Conservation (phyloP, 2,797 vertebrate species). For the Diplodus sargus region DNA sequence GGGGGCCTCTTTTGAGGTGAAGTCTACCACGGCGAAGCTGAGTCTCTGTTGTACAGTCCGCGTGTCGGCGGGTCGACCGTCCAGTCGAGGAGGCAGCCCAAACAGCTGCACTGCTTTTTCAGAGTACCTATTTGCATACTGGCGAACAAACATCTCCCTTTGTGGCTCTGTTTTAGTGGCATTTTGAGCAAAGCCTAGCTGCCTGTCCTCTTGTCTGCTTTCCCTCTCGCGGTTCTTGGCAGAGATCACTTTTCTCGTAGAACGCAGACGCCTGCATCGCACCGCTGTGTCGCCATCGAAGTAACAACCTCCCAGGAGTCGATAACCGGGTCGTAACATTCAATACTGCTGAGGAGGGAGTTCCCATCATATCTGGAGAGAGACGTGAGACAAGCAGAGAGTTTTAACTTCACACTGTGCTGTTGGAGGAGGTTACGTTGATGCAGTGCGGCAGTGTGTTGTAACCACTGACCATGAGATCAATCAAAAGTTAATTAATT, state of each 20-base stretch:
- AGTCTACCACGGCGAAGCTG: conserved; percentile 59
- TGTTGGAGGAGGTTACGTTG: no score
- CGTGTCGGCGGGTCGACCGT: conserved; percentile 31
- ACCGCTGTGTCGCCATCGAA: conserved; percentile 98
- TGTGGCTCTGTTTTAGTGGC: conserved; percentile 65
- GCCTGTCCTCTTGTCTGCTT: conserved; percentile 61
- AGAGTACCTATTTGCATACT: conserved; percentile 58
- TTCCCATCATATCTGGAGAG: conserved; percentile 94
- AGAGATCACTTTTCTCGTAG: conserved; percentile 93
- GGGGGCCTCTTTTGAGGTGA: conserved; percentile 63
- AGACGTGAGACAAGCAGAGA: conserved; percentile 10
- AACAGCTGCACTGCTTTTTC: conserved; percentile 26
- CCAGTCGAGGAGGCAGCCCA: conserved; percentile 32
- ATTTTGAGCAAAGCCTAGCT: conserved; percentile 75
- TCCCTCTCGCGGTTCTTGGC: conserved; percentile 34
- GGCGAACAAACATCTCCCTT: conserved; percentile 55
- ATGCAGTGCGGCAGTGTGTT: background rate
- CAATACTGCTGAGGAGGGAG: conserved; percentile 97
- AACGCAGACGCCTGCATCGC: conserved; percentile 97
- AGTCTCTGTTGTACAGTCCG: conserved; percentile 60
- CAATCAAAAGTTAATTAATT: background rate
- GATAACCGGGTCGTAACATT: conserved; percentile 97
- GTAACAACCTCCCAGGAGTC: conserved; percentile 99
- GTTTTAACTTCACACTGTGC: background rate
- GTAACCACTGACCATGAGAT: background rate